phyloP scores from a whole-genome alignment of 2,888 invertebrate species.

The Agrotis puta region DNA sequence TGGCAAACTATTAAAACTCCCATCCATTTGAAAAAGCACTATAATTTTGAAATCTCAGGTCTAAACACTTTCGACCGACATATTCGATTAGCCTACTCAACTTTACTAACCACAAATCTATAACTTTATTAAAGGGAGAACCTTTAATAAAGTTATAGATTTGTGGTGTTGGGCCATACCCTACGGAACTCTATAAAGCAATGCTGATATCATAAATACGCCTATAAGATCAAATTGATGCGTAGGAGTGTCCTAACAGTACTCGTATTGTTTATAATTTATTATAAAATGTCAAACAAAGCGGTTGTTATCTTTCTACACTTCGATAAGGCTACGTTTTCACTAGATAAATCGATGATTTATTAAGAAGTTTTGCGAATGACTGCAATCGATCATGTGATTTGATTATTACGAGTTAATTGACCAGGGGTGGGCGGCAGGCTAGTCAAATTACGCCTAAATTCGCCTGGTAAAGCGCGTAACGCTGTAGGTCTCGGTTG shows the following conservation, averaged over 20 bases:
- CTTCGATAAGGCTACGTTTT: constrained; percentile 46
- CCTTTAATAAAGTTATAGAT: no score
- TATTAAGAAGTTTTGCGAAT: constrained; percentile 32
- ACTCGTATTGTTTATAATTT: constrained; percentile 71
- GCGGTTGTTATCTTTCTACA: constrained; percentile 66
- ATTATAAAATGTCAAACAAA: constrained; percentile 73
- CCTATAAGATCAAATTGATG: constrained; percentile 83
- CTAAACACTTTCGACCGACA: not conserved
- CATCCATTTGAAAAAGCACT: not conserved
- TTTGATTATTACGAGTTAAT: constrained; percentile 8
- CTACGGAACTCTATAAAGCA: constrained; percentile 64
- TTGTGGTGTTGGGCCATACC: not conserved
- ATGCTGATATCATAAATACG: constrained; percentile 81
- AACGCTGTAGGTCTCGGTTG: no score
- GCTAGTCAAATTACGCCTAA: not conserved
- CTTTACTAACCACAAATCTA: not conserved
- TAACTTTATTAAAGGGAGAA: constrained; percentile 4
- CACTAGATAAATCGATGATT: constrained; percentile 34
- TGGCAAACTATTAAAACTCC: not conserved
- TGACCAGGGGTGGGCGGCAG: not conserved
- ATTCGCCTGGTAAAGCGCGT: no score
- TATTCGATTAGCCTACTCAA: not conserved
- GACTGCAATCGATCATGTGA: not conserved
- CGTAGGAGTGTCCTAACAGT: constrained; percentile 79
- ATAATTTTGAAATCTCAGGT: not conserved